Percentiles rank a stretch among this genome's conserved stretches.
Evolutionary conservation across 2,888 invertebrate genomes (phyloP).

Genomic region (Scelioninae gen. 1): DNA sequence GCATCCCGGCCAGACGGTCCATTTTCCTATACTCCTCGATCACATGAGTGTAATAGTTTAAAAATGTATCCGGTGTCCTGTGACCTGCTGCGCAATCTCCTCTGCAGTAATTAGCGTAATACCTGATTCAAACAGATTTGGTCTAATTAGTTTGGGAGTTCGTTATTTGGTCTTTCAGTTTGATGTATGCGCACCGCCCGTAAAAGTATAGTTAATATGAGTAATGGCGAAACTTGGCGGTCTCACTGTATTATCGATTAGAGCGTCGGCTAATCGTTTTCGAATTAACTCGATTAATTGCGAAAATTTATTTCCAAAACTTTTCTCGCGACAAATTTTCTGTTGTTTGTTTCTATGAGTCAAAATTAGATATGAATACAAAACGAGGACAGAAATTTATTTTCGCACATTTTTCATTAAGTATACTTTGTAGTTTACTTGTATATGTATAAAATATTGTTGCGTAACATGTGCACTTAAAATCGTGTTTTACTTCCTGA

Average conservation of each 20-base stretch:
- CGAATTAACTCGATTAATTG: constrained; percentile 30
- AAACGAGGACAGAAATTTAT: no score
- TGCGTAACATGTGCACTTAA: no score
- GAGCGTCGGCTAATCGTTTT: constrained; percentile 24
- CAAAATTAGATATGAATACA: no score
- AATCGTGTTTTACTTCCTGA: no score
- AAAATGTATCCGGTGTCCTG: constrained; percentile 92
- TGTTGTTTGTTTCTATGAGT: constrained; percentile 3
- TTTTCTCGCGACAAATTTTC: not conserved
- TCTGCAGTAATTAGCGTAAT: constrained; percentile 96
- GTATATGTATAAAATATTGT: no score
- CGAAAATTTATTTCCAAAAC: constrained; percentile 7
- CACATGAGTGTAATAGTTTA: constrained; percentile 95
- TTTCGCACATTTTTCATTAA: no score
- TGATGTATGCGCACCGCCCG: constrained; percentile 14
- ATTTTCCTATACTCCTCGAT: constrained; percentile 94
- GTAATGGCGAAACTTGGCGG: constrained; percentile 29
- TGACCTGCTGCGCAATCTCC: constrained; percentile 93
- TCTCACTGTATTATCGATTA: constrained; percentile 23
- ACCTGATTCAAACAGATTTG: constrained; percentile 82
- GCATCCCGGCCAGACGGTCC: constrained; percentile 90
- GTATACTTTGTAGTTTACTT: no score
- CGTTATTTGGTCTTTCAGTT: constrained; percentile 29
- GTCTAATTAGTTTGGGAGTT: constrained; percentile 53
- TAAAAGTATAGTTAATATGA: constrained; percentile 34